Evolutionary conservation across 2,888 invertebrate genomes (phyloP), one percentile per base, ranked within the genome.

Genomic region (Ferdinandea cuprea): DNA sequence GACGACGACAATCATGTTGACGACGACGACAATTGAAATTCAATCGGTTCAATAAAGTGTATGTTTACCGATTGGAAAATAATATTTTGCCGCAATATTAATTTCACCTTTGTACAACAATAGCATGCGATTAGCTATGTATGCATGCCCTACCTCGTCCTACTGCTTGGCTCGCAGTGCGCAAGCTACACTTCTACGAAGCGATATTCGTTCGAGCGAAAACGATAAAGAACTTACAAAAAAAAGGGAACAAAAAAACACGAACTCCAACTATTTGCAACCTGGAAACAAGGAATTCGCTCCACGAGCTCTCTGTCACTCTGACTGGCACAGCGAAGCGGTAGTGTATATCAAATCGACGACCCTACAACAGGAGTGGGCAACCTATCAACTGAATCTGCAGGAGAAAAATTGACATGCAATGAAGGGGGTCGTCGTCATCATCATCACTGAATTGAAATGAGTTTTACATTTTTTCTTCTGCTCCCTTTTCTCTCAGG

Each of bases 41-140:
- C 83, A 85, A 85, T 85, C 85, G 83, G 85, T 79, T 74, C 79
- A 77, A 83, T 85, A 85, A 83, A 85, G 85, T 85, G 85, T 85
- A 85, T 85, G 85, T 85, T 85, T 85, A 85, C 85, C 81, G 81
- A 85, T 85, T 85, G 85, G 85, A 86, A 86, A 86, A 86, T 85
- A 86, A 85, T 85, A 84, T 85, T 84, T 84, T 85, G 85, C 74
- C 78, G 85, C 74, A 85, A 86, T 86, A 86, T 86, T 86, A 85
- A 86, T 86, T 86, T 86, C 86, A 86, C 79, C 78, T 83, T 72
- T 56, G 66, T 65, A 68, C 80, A 73, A 73, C 66, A 78, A 78
- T 68, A 78, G 63, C 72, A 72, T 71, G 66, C 65, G 71, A 81
- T 71, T n/a, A n/a, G n/a, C n/a, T n/a, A n/a, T n/a, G n/a, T n/a